phyloP scores from a whole-genome alignment of 2,888 invertebrate genomes.

The Phalera bucephala region DNA sequence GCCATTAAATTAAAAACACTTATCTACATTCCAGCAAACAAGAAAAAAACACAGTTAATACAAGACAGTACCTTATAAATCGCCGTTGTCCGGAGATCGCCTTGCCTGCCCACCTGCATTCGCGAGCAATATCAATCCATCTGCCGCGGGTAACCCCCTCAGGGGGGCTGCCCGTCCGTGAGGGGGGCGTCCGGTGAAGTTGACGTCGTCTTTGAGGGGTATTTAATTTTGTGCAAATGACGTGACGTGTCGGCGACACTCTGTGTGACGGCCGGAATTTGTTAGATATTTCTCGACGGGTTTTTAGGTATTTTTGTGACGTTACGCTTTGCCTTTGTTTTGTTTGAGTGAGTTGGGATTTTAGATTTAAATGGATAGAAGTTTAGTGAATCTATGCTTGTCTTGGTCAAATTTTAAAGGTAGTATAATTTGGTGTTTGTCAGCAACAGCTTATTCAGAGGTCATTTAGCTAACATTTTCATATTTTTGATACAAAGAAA shows the following conservation, averaged over 20 bases:
- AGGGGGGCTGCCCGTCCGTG: slow-evolving; percentile 27
- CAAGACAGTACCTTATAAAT: slow-evolving; percentile 57
- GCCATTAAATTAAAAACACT: no score
- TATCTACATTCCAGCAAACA: no score
- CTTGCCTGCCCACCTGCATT: slow-evolving; percentile 67
- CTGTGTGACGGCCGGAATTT: slow-evolving; percentile 5
- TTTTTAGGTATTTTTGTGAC: neutral
- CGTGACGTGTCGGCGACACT: slow-evolving; percentile 40
- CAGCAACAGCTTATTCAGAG: no score
- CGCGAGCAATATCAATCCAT: slow-evolving; percentile 76
- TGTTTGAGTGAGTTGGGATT: neutral
- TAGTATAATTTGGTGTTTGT: no score
- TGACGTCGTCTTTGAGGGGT: slow-evolving; percentile 70
- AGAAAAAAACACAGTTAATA: slow-evolving; percentile 21
- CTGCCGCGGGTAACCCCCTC: slow-evolving; percentile 34
- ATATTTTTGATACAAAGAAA: no score
- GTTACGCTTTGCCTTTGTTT: neutral
- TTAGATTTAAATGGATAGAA: no score
- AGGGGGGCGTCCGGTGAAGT: slow-evolving; percentile 34
- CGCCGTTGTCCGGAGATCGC: slow-evolving; percentile 67
- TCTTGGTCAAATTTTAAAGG: no score
- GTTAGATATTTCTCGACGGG: neutral
- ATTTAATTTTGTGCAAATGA: slow-evolving; percentile 80
- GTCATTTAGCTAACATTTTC: no score
- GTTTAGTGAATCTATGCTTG: no score